phyloP scores from a whole-genome alignment of 2,888 invertebrate genomes.

The Alsophila aescularia region DNA sequence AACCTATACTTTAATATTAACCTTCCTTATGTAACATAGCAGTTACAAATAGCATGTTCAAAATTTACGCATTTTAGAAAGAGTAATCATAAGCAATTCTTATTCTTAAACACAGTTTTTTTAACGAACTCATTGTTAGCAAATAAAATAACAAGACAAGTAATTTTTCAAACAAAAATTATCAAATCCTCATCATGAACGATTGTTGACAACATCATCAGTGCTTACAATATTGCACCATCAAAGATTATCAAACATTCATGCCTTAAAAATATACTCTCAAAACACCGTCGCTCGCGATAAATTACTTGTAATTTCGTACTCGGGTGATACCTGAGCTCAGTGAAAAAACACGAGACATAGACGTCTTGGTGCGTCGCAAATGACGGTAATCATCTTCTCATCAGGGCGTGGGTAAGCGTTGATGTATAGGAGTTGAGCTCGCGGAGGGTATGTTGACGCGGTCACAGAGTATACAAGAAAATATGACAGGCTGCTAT shows the following conservation, averaged over 20 bases:
- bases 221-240: constrained; percentile 24
- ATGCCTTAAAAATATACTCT: constrained; percentile 51
- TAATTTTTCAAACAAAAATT: neutral
- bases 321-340: constrained; percentile 82
- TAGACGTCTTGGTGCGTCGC: constrained; percentile 85
- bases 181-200: constrained; percentile 2
- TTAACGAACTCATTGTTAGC: too few species aligned
- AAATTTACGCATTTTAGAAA: too few species aligned
- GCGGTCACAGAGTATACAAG: constrained; percentile 33
- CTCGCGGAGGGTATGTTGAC: constrained; percentile 52
- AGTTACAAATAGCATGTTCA: too few species aligned
- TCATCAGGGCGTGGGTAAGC: constrained; percentile 82
- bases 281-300: constrained; percentile 65
- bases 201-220: constrained; percentile 1
- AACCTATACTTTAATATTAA: neutral
- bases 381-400: constrained; percentile 85
- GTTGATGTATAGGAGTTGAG: constrained; percentile 78
- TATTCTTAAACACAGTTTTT: too few species aligned
- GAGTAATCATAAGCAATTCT: too few species aligned
- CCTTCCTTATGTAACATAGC: too few species aligned
- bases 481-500: neutral
- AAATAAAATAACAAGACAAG: too few species aligned
- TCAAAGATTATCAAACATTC: constrained; percentile 47
- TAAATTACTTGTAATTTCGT: constrained; percentile 84
- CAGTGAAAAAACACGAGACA: constrained; percentile 83